Percentiles rank a stretch among this genome's conserved stretches.
These are phyloP conservation scores for Antrozous pallidus DNA, from an alignment of 2,797 vertebrate species.

Conservation along the genomic window DNA sequence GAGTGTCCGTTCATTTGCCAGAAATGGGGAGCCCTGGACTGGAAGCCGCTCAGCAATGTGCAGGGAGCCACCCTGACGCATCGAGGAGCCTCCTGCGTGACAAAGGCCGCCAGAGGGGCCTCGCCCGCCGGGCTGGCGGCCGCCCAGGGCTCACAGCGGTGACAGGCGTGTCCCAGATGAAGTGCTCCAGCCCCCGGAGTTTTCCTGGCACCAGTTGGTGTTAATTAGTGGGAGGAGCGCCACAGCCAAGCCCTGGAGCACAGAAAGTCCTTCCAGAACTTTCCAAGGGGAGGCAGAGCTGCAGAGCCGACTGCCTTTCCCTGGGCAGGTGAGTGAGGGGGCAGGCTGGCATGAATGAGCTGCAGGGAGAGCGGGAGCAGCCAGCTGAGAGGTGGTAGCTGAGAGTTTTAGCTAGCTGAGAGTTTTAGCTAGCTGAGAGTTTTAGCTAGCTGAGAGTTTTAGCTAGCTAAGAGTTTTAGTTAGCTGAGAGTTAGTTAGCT, in stretches of 20 bases:
- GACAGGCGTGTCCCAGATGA: background rate
- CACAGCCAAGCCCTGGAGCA: background rate
- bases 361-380: background rate
- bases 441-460: no score
- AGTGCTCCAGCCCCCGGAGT: background rate
- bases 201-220: conserved; percentile 4
- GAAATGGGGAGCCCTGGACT: background rate
- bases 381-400: no score
- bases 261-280: background rate
- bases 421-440: no score
- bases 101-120: accelerated
- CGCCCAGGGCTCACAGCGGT: background rate
- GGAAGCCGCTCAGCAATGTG: background rate
- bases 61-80: background rate
- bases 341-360: conserved; percentile 34
- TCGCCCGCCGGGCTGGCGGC: background rate
- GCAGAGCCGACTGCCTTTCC: background rate
- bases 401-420: no score
- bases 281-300: conserved; percentile 41
- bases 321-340: conserved; percentile 16
- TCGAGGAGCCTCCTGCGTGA: accelerated
- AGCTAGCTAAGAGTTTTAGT: no score
- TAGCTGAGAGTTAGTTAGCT: no score
- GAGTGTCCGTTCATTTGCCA: background rate
- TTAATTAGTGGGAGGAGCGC: conserved; percentile 51